Base-by-base conservation (phyloP, 2,113 vertebrate genomes). In the Limnothrissa miodon region DNA sequence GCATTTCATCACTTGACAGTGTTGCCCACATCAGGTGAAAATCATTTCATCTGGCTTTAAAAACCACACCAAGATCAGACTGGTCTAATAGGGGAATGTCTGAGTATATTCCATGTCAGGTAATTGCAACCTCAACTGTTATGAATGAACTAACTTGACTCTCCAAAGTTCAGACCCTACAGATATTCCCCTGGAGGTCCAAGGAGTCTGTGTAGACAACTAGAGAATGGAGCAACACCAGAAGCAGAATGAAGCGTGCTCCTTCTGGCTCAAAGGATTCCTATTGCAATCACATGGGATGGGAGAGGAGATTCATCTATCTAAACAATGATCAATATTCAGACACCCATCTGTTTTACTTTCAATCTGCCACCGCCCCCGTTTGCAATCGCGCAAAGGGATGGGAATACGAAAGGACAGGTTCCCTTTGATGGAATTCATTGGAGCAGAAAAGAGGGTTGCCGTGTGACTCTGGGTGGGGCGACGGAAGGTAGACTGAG, bases 321-420 rank as follows among this genome's bases (percentile, higher is more conserved):
- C 29, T 66, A n/a, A 66, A 66, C 59, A 66, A 66, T 66, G 25
- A 66, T 66, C 59, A 66, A 66, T 66, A 66, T 66, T 66, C 59
- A 66, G 59, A 25, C 59, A 33, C 59, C 59, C 59, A 66, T 66
- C 59, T 66, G 59, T 66, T 66, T 33, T n/a, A 33, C 59, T 66
- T 29, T 33, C 59, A 66, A n/a, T 66, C 8, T 29, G 59, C 29
- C n/a, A 29, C 59, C n/a, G 59, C 59, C 59, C 59, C 59, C 59
- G 29, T 66, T 33, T 66, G 59, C 11, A 25, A 66, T 33, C 25
- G 59, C 2, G 25, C n/a, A 33, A 33, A 33, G 59, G 59, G 59
- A 66, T 33, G 59, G 0, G 59, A 66, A 66, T 66, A 2, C 8
- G 7, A 66, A 66, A 29, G 59, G 59, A 66, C 59, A 66, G 59